These are phyloP conservation scores for Caenorhabditis virilis DNA, from an alignment of 2,888 invertebrate species.

Conservation along the genomic window DNA sequence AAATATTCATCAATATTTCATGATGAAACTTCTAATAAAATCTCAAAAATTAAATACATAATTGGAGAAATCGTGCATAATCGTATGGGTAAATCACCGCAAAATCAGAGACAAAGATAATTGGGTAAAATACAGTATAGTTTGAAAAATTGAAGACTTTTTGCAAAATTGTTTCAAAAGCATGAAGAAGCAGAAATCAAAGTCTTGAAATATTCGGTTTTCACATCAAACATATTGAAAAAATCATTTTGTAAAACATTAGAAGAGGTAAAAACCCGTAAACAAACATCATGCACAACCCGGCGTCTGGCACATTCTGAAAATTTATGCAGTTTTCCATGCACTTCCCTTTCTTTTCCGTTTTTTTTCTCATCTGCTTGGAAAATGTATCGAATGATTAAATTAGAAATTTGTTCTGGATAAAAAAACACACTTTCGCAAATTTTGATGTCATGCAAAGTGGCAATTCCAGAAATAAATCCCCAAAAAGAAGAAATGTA, in stretches of 20 bases:
- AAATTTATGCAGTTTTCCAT: too few relatives aligned
- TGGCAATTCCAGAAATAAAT: too few relatives aligned
- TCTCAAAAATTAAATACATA: not conserved
- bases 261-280: slow-evolving; percentile 1
- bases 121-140: too few relatives aligned
- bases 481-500: too few relatives aligned
- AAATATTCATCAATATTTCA: not conserved
- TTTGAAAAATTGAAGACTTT: too few relatives aligned
- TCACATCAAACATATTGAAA: not conserved
- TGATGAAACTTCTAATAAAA: not conserved
- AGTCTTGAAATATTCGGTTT: not conserved
- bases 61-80: too few relatives aligned
- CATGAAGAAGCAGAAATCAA: not conserved
- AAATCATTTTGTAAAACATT: not conserved
- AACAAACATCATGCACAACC: slow-evolving; percentile 8
- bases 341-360: too few relatives aligned
- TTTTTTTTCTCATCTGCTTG: not conserved
- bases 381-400: too few relatives aligned
- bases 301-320: not conserved
- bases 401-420: too few relatives aligned
- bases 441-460: not conserved
- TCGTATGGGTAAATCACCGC: too few relatives aligned
- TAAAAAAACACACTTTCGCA: not conserved
- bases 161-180: too few relatives aligned
- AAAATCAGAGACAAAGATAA: too few relatives aligned